Evolutionary conservation across 2,797 vertebrate species (phyloP).

Genomic region (Hoplostethus mediterraneus): DNA sequence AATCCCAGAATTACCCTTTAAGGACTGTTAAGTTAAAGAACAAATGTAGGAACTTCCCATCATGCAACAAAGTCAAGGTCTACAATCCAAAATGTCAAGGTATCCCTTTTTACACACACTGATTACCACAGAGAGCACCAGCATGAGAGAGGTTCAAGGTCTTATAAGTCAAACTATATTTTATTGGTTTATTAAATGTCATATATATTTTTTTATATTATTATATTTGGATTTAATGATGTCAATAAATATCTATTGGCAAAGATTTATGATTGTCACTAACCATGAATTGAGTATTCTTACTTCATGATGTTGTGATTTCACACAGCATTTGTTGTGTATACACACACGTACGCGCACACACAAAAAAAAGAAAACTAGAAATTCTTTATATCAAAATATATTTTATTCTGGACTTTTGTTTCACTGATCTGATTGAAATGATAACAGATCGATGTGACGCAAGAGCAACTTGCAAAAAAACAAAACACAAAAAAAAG

Average conservation of each 20-base stretch:
- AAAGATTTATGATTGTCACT: not conserved
- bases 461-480: constrained; percentile 87
- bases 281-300: not conserved
- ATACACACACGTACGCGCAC: not conserved
- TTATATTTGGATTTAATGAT: not conserved
- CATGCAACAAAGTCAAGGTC: no score
- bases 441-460: constrained; percentile 98
- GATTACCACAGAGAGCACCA: not conserved
- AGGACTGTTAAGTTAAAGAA: not conserved
- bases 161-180: not conserved
- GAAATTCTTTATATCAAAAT: constrained; percentile 97
- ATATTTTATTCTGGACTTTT: constrained; percentile 99
- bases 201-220: not conserved
- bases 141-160: constrained; percentile 14
- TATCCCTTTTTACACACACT: no score
- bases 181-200: constrained; percentile 6
- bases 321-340: not conserved
- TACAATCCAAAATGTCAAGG: no score
- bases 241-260: not conserved
- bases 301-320: no score
- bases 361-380: constrained; percentile 58
- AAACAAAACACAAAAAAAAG: constrained; percentile 70
- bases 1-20: no score
- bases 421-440: constrained; percentile 94
- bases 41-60: not conserved